Conservation (phyloP, 2,888 invertebrate species). For the Coelinius sp. region DNA sequence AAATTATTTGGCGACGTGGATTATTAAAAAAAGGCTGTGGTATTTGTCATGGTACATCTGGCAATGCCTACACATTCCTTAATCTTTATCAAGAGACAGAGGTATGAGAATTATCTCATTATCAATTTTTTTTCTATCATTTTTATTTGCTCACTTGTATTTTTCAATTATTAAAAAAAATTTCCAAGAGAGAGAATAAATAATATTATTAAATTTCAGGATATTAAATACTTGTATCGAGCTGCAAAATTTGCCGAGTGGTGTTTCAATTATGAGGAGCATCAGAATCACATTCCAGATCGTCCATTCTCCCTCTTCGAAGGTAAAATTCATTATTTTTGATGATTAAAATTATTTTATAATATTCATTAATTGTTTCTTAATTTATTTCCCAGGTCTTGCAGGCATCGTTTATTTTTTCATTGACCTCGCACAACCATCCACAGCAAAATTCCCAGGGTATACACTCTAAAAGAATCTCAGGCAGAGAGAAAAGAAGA, state of each 20-base stretch:
- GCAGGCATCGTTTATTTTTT: conserved; percentile 85
- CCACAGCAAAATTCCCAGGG: conserved; percentile 82
- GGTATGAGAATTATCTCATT: conserved; percentile 65
- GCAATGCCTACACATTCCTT: conserved; percentile 89
- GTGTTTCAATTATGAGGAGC: conserved; percentile 81
- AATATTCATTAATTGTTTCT: not conserved
- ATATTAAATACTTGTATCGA: conserved; percentile 80
- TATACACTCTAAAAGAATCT: conserved; percentile 72
- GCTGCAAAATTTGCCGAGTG: conserved; percentile 87
- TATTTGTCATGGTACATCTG: conserved; percentile 89
- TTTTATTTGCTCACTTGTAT: no score
- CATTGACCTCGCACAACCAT: conserved; percentile 77
- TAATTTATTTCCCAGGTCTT: conserved; percentile 71
- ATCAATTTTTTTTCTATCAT: not conserved
- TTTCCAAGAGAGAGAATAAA: no score
- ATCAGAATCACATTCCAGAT: conserved; percentile 78
- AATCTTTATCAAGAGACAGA: conserved; percentile 83
- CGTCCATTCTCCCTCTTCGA: conserved; percentile 88
- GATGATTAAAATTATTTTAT: not conserved
- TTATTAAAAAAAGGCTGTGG: conserved; percentile 88
- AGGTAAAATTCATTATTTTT: conserved; percentile 70
- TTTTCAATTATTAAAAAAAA: no score
- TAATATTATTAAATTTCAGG: conserved; percentile 70
- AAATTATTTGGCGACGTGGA: conserved; percentile 87
- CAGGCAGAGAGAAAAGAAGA: not conserved